Conservation (phyloP, 2,797 vertebrate species). For the Paedocypris micromegethes region DNA sequence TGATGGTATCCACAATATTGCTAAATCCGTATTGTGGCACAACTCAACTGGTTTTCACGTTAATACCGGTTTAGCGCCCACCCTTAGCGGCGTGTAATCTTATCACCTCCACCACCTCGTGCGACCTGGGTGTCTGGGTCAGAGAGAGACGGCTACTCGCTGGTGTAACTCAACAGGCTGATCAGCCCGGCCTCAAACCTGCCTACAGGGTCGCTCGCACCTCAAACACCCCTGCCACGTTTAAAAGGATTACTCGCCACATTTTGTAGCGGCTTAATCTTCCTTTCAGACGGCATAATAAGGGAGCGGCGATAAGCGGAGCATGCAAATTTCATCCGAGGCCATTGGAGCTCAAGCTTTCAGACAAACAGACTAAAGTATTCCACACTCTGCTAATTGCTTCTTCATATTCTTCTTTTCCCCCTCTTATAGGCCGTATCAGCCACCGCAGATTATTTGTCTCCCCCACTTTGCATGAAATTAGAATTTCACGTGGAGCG, state of each 20-base stretch:
- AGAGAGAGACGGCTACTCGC: conserved; percentile 58
- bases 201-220: conserved; percentile 59
- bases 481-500: conserved; percentile 74
- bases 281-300: conserved; percentile 79
- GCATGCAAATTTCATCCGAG: conserved; percentile 80
- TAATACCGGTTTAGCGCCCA: too few species aligned
- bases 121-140: conserved; percentile 57
- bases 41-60: too few species aligned
- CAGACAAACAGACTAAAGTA: conserved; percentile 69
- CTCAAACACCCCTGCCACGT: conserved; percentile 73
- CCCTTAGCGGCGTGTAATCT: conserved; percentile 4
- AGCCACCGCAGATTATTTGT: conserved; percentile 70
- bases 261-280: conserved; percentile 79
- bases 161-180: neutral
- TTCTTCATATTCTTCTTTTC: conserved; percentile 71
- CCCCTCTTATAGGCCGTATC: conserved; percentile 69
- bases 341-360: conserved; percentile 69
- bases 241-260: conserved; percentile 82
- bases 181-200: conserved; percentile 54
- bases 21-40: too few species aligned
- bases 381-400: conserved; percentile 76
- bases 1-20: too few species aligned
- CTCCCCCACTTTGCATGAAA: conserved; percentile 74
- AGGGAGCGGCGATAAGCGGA: conserved; percentile 75
- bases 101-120: conserved; percentile 5